phyloP scores from a whole-genome alignment of 2,113 vertebrate genomes.

The Antechinus flavipes region DNA sequence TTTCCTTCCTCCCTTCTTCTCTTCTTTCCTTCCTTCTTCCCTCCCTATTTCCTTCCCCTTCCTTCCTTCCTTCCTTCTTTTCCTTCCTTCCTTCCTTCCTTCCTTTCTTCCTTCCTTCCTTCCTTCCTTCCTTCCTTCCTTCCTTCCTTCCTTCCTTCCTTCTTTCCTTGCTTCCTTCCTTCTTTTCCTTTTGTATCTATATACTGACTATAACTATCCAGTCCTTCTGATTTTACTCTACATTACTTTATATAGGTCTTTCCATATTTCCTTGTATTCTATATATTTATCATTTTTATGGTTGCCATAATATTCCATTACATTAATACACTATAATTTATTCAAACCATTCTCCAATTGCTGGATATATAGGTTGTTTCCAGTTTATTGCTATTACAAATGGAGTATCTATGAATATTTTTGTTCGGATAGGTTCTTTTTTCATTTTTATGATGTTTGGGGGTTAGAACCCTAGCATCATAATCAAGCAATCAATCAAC shows the following conservation, averaged over 20 bases:
- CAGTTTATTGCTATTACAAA: constrained; percentile 3
- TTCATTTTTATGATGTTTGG: not conserved
- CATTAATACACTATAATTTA: not conserved
- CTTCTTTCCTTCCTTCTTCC: no score
- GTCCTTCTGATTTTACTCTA: not conserved
- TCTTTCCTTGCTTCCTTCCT: not conserved
- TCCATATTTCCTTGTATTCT: not conserved
- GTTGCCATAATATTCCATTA: not conserved
- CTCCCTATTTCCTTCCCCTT: no score
- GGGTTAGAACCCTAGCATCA: not conserved
- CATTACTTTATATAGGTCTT: not conserved
- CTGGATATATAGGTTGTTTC: not conserved
- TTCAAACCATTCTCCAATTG: not conserved
- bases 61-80: no score
- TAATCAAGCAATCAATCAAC: not conserved
- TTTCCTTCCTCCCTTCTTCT: no score
- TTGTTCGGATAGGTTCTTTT: not conserved
- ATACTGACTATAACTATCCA: not conserved
- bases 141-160: not conserved
- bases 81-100: no score
- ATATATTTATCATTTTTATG: not conserved
- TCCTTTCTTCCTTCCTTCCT: no score
- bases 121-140: no score
- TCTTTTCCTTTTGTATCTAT: not conserved
- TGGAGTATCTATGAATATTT: not conserved